These are phyloP conservation scores for Gymnocheta viridis DNA, from an alignment of 2,888 invertebrate genomes.

Conservation along the genomic window DNA sequence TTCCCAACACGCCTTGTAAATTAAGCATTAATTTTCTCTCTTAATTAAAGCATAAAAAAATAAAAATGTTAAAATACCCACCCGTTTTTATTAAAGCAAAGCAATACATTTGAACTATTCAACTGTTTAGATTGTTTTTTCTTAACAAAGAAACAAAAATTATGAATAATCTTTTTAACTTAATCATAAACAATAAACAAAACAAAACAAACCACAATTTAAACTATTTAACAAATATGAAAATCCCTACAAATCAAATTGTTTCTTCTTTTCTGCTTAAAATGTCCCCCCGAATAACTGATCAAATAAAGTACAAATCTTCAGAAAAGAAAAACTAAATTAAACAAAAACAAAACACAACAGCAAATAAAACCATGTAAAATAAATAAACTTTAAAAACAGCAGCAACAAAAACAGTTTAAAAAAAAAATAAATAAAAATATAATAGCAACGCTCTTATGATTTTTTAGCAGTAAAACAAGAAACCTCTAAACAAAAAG, in stretches of 20 bases:
- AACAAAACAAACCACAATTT: not conserved
- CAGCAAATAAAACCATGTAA: constrained; percentile 32
- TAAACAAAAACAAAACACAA: constrained; percentile 26
- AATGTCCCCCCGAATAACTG: constrained; percentile 74
- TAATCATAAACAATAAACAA: not conserved
- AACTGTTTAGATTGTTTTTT: not conserved
- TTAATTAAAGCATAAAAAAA: not conserved
- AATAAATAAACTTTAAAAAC: constrained; percentile 23
- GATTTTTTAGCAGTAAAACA: constrained; percentile 46
- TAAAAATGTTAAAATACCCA: no score
- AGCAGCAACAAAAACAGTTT: constrained; percentile 19
- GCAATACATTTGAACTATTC: not conserved
- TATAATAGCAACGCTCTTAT: constrained; percentile 56
- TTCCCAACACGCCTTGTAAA: not conserved
- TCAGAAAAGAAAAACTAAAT: constrained; percentile 49
- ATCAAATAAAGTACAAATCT: constrained; percentile 79
- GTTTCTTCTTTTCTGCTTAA: constrained; percentile 73
- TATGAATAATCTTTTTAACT: not conserved
- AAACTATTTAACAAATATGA: not conserved
- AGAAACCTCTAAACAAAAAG: not conserved
- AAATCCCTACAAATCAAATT: not conserved
- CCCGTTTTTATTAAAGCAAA: not conserved
- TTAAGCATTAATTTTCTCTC: not conserved
- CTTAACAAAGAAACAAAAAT: not conserved
- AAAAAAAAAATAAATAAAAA: constrained; percentile 22